These are phyloP conservation scores for Oscheius sp. DNA, from an alignment of 2,888 invertebrate species.

Conservation along the genomic window DNA sequence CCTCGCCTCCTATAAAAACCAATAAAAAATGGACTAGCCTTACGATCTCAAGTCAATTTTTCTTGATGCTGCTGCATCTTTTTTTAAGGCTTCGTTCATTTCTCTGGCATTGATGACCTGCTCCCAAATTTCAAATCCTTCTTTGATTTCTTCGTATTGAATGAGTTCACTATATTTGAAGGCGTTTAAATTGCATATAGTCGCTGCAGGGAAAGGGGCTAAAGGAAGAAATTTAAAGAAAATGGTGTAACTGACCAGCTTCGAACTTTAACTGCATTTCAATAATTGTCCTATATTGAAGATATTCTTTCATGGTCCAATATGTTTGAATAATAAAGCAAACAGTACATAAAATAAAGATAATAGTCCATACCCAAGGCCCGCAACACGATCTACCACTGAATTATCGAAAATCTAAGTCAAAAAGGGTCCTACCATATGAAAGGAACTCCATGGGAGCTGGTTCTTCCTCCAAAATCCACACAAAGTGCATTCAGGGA, in stretches of 20 bases:
- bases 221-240: background rate
- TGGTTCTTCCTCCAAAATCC: conserved; percentile 69
- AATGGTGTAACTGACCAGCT: conserved; percentile 50
- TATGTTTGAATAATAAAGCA: conserved; percentile 69
- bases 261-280: conserved; percentile 70
- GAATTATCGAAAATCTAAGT: conserved; percentile 24
- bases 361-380: conserved; percentile 45
- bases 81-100: conserved; percentile 43
- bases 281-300: conserved; percentile 69
- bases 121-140: conserved; percentile 65
- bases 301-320: conserved; percentile 67
- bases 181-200: conserved; percentile 66
- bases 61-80: conserved; percentile 17
- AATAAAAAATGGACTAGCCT: background rate
- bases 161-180: conserved; percentile 65
- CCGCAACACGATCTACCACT: conserved; percentile 68
- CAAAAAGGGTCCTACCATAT: conserved; percentile 17
- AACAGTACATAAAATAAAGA: conserved; percentile 61
- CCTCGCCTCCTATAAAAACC: conserved; percentile 2
- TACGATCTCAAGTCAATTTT: conserved; percentile 16
- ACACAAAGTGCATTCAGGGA: conserved; percentile 27
- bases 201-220: conserved; percentile 66
- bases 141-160: conserved; percentile 64
- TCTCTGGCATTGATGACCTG: conserved; percentile 62
- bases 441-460: conserved; percentile 41